phyloP scores from a whole-genome alignment of 2,888 invertebrate genomes.

The Pollenia griseotomentosa region DNA sequence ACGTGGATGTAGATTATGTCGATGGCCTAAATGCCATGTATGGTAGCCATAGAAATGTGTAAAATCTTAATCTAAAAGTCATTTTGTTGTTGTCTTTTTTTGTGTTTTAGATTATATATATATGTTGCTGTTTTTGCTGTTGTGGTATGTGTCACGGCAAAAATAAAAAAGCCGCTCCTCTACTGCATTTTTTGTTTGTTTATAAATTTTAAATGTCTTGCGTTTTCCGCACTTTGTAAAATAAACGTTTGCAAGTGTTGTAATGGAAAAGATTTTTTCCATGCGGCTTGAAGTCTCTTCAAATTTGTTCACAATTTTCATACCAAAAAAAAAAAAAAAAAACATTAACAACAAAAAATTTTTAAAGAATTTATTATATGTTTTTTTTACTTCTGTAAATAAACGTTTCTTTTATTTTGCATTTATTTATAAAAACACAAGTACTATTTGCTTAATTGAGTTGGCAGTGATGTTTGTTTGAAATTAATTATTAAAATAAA shows the following conservation, averaged over 20 bases:
- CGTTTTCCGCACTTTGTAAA: conserved; percentile 53
- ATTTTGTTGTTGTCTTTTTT: conserved; percentile 78
- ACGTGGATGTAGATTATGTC: conserved; percentile 59
- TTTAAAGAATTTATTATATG: not conserved
- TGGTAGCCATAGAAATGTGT: conserved; percentile 80
- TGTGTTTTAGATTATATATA: conserved; percentile 50
- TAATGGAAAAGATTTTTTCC: conserved; percentile 43
- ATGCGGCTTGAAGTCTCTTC: not conserved
- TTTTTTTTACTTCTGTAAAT: not conserved
- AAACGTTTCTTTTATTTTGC: not conserved
- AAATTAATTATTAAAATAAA: conserved; percentile 28
- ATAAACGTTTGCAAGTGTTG: conserved; percentile 48
- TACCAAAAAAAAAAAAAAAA: not conserved
- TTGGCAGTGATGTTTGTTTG: conserved; percentile 36
- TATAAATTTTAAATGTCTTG: conserved; percentile 43
- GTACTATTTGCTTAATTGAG: conserved; percentile 8
- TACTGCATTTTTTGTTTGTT: conserved; percentile 40
- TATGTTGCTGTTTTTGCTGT: conserved; percentile 41
- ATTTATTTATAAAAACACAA: not conserved
- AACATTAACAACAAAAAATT: not conserved
- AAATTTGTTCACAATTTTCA: conserved; percentile 1
- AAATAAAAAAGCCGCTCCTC: conserved; percentile 56
- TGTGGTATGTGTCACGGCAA: conserved; percentile 50
- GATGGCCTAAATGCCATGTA: conserved; percentile 69
- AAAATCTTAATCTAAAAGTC: conserved; percentile 81